Percentiles rank a stretch among this genome's conserved stretches.
Conservation (phyloP, 2,113 vertebrate species). For the Circaetus cinerascens region DNA sequence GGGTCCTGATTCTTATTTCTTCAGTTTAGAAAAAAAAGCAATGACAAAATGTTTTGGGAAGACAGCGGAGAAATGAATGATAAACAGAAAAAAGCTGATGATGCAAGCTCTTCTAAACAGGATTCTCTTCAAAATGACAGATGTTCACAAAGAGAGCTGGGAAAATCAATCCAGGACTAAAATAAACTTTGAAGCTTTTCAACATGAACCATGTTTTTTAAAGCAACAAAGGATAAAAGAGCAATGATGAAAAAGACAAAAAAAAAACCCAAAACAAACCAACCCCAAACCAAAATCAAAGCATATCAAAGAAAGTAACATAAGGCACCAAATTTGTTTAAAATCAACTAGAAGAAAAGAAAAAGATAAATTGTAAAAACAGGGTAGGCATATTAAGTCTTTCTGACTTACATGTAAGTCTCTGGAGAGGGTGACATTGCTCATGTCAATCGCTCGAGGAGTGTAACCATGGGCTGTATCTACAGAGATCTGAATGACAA, state of each 20-base stretch:
- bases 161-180: neutral
- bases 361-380: neutral
- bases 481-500: conserved; percentile 80
- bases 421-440: conserved; percentile 92
- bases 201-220: neutral
- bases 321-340: neutral
- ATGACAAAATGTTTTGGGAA: neutral
- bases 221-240: neutral
- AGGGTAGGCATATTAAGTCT: neutral
- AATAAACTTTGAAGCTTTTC: neutral
- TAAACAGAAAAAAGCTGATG: neutral
- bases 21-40: neutral
- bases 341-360: neutral
- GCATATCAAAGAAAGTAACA: neutral
- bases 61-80: neutral
- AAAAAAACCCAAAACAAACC: neutral
- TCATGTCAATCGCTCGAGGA: conserved; percentile 94
- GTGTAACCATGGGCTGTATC: conserved; percentile 87
- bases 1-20: neutral
- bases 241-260: neutral
- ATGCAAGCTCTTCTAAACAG: neutral
- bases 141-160: neutral
- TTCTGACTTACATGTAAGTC: conserved; percentile 87
- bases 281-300: neutral
- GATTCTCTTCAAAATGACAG: neutral